Conservation (phyloP, 2,113 vertebrate species). For the Pao palembangensis region DNA sequence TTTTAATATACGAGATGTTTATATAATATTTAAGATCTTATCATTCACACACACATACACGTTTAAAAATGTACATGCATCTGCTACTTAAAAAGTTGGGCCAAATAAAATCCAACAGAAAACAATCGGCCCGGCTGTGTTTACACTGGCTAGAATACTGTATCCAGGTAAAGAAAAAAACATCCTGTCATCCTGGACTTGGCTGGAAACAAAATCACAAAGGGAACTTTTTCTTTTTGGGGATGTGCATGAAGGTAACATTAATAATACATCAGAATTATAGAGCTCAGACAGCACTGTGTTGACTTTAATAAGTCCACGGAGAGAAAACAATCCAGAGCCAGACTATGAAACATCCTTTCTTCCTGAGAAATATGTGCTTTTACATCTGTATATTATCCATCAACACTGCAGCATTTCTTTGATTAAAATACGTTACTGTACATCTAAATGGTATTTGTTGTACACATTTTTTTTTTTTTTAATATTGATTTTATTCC, state of each 20-base stretch:
- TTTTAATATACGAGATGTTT: too few relatives aligned
- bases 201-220: slow-evolving; percentile 57
- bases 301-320: slow-evolving; percentile 68
- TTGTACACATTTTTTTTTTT: slow-evolving; percentile 34
- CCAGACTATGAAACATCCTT: slow-evolving; percentile 56
- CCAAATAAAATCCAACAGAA: slow-evolving; percentile 24
- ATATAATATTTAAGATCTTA: too few relatives aligned
- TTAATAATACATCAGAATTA: slow-evolving; percentile 78
- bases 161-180: slow-evolving; percentile 55
- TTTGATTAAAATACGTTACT: slow-evolving; percentile 28
- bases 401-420: slow-evolving; percentile 19
- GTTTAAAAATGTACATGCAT: slow-evolving; percentile 10
- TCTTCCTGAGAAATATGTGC: slow-evolving; percentile 61
- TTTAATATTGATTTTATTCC: slow-evolving; percentile 48
- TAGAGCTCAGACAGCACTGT: slow-evolving; percentile 64
- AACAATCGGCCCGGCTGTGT: slow-evolving; percentile 47
- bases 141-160: slow-evolving; percentile 42
- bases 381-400: slow-evolving; percentile 49
- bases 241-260: slow-evolving; percentile 59
- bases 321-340: slow-evolving; percentile 59
- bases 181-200: slow-evolving; percentile 55
- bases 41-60: too few relatives aligned
- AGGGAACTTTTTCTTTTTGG: slow-evolving; percentile 53
- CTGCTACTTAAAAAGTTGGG: slow-evolving; percentile 6
- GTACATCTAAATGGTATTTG: slow-evolving; percentile 28